Percentiles rank a stretch among this genome's conserved stretches.
phyloP scores from a whole-genome alignment of 2,888 invertebrate species.

The Orthosia gothica region DNA sequence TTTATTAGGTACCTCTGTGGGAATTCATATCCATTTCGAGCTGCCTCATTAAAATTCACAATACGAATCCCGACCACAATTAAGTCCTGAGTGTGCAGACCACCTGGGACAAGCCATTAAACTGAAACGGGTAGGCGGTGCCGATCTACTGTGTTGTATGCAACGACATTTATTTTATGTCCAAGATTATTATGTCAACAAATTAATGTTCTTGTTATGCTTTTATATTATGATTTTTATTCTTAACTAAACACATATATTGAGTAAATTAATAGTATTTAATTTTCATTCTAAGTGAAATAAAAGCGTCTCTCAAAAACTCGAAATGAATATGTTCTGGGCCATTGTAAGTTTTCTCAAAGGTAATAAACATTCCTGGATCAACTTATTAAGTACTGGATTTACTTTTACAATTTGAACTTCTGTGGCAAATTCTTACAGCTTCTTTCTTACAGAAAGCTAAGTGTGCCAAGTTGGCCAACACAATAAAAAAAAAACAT shows the following conservation, averaged over 20 bases:
- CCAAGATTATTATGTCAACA: not conserved
- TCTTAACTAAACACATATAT: too few species aligned
- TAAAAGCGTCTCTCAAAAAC: too few species aligned
- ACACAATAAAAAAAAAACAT: not conserved
- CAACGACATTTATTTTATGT: slow-evolving; percentile 10
- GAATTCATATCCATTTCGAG: slow-evolving; percentile 48
- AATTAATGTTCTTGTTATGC: not conserved
- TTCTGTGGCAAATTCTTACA: slow-evolving; percentile 23
- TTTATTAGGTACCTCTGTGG: slow-evolving; percentile 22
- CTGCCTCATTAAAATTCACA: slow-evolving; percentile 60
- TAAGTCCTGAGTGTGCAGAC: slow-evolving; percentile 41
- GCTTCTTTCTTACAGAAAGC: slow-evolving; percentile 21
- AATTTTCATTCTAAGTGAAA: not conserved
- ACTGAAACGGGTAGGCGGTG: slow-evolving; percentile 31
- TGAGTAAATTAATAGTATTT: not conserved
- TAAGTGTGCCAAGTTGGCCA: not conserved
- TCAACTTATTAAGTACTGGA: slow-evolving; percentile 22
- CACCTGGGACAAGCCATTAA: slow-evolving; percentile 56
- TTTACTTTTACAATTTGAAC: slow-evolving; percentile 18
- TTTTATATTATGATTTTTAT: not conserved
- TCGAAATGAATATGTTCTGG: slow-evolving; percentile 11
- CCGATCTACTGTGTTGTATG: slow-evolving; percentile 1
- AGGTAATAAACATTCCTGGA: slow-evolving; percentile 13
- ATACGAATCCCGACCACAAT: slow-evolving; percentile 51
- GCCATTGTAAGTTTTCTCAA: not conserved